phyloP scores from a whole-genome alignment of 2,888 invertebrate genomes.

The Coelinius sp. region DNA sequence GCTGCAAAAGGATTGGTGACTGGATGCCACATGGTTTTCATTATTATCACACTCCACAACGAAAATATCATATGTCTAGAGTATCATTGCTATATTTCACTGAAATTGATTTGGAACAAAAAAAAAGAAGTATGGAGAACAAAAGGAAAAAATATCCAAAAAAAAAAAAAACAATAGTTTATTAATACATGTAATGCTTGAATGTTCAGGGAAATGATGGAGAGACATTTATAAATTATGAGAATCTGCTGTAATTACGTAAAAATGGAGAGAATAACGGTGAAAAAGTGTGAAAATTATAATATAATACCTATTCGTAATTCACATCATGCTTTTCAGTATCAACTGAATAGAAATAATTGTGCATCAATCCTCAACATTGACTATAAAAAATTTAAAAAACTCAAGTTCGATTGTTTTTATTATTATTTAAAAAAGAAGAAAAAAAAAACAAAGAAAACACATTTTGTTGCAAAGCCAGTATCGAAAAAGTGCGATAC shows the following conservation, averaged over 20 bases:
- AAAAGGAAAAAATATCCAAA: neutral
- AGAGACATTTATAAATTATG: neutral
- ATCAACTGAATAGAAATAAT: no score
- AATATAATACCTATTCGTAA: neutral
- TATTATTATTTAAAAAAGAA: neutral
- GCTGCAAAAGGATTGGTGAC: slow-evolving; percentile 66
- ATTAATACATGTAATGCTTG: neutral
- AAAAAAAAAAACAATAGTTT: neutral
- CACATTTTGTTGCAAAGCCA: neutral
- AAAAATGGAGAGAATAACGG: neutral
- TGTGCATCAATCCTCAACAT: no score
- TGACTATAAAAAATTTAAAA: neutral
- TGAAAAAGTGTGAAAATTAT: neutral
- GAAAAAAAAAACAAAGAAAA: neutral
- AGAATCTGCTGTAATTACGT: neutral
- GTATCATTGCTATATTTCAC: neutral
- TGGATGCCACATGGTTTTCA: slow-evolving; percentile 54
- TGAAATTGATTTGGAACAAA: neutral
- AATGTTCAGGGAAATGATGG: neutral
- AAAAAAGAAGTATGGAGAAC: neutral
- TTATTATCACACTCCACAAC: neutral
- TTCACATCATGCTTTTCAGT: neutral
- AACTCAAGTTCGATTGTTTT: neutral
- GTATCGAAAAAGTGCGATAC: neutral
- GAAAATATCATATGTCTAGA: neutral